Percentiles rank a stretch among this genome's conserved stretches.
Evolutionary conservation across 2,797 vertebrate species (phyloP).

Genomic region (Pagetopsis macropterus): DNA sequence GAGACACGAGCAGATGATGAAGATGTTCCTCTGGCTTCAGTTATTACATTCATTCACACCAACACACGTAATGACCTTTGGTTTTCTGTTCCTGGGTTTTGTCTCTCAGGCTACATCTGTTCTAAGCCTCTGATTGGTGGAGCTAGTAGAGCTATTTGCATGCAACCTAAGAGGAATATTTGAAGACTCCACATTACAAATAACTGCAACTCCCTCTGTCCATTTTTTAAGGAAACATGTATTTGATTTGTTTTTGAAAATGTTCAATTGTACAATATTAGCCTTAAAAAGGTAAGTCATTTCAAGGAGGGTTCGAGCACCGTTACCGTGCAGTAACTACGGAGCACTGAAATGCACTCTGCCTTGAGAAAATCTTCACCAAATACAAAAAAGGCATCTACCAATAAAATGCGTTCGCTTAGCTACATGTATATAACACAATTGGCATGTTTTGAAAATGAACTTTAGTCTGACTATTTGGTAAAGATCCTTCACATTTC

Average conservation of each 20-base stretch:
- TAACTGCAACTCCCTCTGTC: background rate
- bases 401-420: background rate
- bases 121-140: constrained; percentile 4
- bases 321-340: background rate
- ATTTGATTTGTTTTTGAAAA: background rate
- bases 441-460: background rate
- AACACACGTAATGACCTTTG: background rate
- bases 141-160: background rate
- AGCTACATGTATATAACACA: background rate
- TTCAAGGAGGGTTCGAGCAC: background rate
- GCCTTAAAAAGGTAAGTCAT: background rate
- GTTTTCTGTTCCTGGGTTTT: background rate
- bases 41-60: background rate
- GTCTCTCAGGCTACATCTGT: background rate
- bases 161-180: background rate
- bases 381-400: no score
- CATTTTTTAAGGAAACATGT: background rate
- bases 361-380: background rate
- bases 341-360: background rate
- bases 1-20: background rate
- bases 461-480: no score
- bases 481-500: background rate
- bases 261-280: background rate
- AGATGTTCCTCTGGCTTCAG: background rate
- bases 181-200: background rate